Base-by-base conservation (phyloP, 2,113 vertebrate genomes). In the Kobus ellipsiprymnus region DNA sequence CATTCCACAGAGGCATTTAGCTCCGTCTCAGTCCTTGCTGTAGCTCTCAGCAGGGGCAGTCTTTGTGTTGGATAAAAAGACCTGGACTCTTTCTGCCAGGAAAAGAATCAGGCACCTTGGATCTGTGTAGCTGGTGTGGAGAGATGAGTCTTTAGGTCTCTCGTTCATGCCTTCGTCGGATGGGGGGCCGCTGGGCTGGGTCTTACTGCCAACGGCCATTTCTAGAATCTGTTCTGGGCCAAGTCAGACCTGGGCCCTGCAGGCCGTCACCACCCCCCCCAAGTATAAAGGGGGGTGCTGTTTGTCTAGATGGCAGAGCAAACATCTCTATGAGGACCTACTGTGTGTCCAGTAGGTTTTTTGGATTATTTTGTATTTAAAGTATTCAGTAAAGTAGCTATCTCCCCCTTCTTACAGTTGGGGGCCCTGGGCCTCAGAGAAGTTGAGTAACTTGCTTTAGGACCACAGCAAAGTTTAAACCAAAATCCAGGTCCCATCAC, bases 111-210 rank as follows among this genome's bases (percentile, higher is more conserved):
- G 55, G 29, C 33, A 2, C 44, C 27, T 90, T 50, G 77, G 50
- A 29, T 7, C 89, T 1, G 0, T 1, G 21, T 1, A 1, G 6
- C n/a, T 15, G 3, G 12, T 29, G 71, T 52, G 29, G 40, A 81
- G 5, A 91, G 59, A 90, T 50, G 64, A 83, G 33, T 30, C 40
- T 87, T 13, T 15, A 27, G 48, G 80, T 23, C 15, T 40, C 89
- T 81, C 25, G 6, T 0, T 52, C 23, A 67, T 60, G 36, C 0
- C 0, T 91, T 90, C 59, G 71, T 80, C 25, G 4, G 19, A 19
- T 27, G 12, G 29, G 59, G 29, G 36, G 25, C 27, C 15, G 0
- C 57, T 21, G 27, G 25, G 17, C 64, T 84, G 78, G 64, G 29
- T 29, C n/a, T 67, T n/a, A 30, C 64, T 82, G 44, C 33, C 9